phyloP scores from a whole-genome alignment of 2,888 invertebrate species.

The Xestia sexstrigata region DNA sequence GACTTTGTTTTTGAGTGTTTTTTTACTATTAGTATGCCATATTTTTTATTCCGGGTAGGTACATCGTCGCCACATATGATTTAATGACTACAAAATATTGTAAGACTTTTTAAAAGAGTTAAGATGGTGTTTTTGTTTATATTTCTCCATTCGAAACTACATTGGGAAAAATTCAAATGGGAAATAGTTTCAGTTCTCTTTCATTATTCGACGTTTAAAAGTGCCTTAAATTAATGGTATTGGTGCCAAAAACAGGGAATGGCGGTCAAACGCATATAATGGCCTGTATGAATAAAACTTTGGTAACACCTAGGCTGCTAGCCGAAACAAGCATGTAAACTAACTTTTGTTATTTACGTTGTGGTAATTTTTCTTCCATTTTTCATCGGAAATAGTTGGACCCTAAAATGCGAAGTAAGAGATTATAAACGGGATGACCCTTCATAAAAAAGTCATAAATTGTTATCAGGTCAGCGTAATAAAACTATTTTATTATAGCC shows the following conservation, averaged over 20 bases:
- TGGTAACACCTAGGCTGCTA: not conserved
- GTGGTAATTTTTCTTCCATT: not conserved
- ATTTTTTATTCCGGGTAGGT: no score
- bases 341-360: not conserved
- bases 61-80: no score
- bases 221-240: not conserved
- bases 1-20: no score
- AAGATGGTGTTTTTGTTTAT: not conserved
- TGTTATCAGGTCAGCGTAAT: conserved; percentile 42
- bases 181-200: no score
- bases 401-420: conserved; percentile 23
- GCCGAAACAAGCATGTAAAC: not conserved
- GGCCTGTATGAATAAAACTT: not conserved
- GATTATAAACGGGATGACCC: conserved; percentile 6
- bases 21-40: no score
- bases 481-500: conserved; percentile 43
- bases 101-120: no score
- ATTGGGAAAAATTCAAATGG: no score
- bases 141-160: no score
- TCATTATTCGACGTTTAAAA: no score
- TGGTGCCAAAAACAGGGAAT: not conserved
- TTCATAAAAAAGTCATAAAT: conserved; percentile 48
- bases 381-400: not conserved
- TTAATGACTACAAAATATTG: no score
- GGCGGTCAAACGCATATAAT: not conserved